These are phyloP conservation scores for Parnassius apollo DNA, from an alignment of 2,888 invertebrate genomes.

Conservation along the genomic window DNA sequence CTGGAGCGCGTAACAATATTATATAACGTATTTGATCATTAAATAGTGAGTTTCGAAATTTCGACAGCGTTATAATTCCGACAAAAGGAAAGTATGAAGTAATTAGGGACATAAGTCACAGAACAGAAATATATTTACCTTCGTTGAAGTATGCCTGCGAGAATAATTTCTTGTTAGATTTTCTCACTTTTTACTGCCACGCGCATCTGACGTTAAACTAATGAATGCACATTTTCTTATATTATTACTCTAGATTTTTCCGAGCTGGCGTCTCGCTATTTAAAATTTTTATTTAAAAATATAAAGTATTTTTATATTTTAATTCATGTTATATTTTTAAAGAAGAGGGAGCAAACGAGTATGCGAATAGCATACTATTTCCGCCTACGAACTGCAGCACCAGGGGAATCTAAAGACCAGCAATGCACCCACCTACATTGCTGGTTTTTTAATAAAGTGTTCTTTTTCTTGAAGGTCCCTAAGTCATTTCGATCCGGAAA, in stretches of 20 bases:
- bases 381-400: too few relatives aligned
- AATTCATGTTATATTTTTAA: too few relatives aligned
- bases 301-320: too few relatives aligned
- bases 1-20: too few relatives aligned
- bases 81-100: conserved; percentile 15
- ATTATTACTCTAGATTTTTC: conserved; percentile 15
- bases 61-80: background rate
- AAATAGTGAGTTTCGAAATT: background rate
- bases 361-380: too few relatives aligned
- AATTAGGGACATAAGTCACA: conserved; percentile 24
- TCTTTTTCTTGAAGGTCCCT: too few relatives aligned
- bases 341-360: too few relatives aligned
- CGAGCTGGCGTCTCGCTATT: conserved; percentile 1
- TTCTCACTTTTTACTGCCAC: conserved; percentile 13
- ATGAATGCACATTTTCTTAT: conserved; percentile 26
- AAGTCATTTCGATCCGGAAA: too few relatives aligned
- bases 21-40: background rate
- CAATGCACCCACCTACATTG: too few relatives aligned
- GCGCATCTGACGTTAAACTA: conserved; percentile 25
- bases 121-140: conserved; percentile 12
- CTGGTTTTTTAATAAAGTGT: too few relatives aligned
- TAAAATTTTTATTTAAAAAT: too few relatives aligned
- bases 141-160: conserved; percentile 7
- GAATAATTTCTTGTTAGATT: conserved; percentile 24
- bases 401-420: too few relatives aligned